Percentiles rank a stretch among this genome's conserved stretches.
Evolutionary conservation across 2,797 vertebrate genomes (phyloP).

Genomic region (Chiloscyllium punctatum): DNA sequence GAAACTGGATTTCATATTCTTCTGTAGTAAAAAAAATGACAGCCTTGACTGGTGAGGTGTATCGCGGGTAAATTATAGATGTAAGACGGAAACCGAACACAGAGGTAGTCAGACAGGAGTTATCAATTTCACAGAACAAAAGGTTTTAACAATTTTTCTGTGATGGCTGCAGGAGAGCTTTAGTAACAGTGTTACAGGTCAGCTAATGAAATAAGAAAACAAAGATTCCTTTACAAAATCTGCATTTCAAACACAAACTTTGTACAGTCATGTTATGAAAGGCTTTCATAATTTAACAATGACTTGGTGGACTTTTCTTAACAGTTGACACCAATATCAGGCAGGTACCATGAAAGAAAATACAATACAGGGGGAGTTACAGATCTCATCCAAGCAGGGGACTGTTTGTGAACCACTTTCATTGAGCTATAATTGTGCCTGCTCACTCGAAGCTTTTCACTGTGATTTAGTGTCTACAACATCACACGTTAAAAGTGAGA

Average conservation of each 20-base stretch:
- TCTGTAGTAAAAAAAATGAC: slow-evolving; percentile 33
- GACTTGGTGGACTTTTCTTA: background rate
- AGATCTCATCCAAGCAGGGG: background rate
- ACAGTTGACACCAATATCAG: background rate
- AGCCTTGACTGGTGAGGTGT: slow-evolving; percentile 37
- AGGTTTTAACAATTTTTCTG: slow-evolving; percentile 29
- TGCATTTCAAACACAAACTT: slow-evolving; percentile 12
- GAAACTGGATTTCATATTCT: slow-evolving; percentile 38
- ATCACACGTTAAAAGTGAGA: background rate
- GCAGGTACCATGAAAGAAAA: slow-evolving; percentile 19
- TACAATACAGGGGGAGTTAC: background rate
- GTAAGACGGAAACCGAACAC: slow-evolving; percentile 31
- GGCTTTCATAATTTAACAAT: slow-evolving; percentile 10
- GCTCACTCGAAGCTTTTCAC: background rate
- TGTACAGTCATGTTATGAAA: background rate
- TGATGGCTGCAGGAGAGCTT: slow-evolving; percentile 14
- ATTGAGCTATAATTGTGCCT: background rate
- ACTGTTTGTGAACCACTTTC: background rate
- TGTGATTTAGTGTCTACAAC: background rate
- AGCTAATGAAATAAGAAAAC: slow-evolving; percentile 32
- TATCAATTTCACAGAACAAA: slow-evolving; percentile 38
- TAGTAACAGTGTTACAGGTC: slow-evolving; percentile 33
- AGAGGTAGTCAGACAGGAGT: slow-evolving; percentile 27
- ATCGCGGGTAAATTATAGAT: slow-evolving; percentile 36
- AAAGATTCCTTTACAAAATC: slow-evolving; percentile 8